Base-by-base conservation (phyloP, 2,113 vertebrate species). In the Triplophysa tibetana region DNA sequence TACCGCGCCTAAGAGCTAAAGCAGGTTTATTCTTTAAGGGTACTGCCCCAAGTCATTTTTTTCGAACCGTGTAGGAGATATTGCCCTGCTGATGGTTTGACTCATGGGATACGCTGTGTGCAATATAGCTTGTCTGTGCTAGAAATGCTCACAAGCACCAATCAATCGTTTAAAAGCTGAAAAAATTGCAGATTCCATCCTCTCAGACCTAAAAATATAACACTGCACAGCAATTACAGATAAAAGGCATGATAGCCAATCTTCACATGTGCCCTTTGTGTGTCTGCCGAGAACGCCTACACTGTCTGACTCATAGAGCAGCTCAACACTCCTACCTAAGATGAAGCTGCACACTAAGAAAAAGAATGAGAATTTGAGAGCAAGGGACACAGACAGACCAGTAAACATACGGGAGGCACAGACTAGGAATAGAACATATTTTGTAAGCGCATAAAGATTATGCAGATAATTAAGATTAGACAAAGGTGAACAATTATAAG, bases 201-300 rank as follows among this genome's bases (percentile, higher is more conserved):
- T 26, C 23, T 70, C 23, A 17, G 70, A 29, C 62, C 33, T 78
- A 26, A 76, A 79, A 74, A 69, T 70, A 70, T 43, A 56, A 29
- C 24, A 9, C 23, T 48, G 58, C 43, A 65, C 52, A 79, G 63
- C 66, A 76, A 82, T 79, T 62, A 70, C 70, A 78, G 66, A 69
- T 66, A 43, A 81, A 82, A 67, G 66, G 43, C 58, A 75, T 17
- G 54, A 70, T 76, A 66, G 24, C 58, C 76, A n/a, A 23, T 56
- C 69, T 81, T 65, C 19, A 70, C 74, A 62, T 62, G 62, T 81
- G 75, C 69, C 65, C 83, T 84, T 84, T 79, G 81, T 70, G 70
- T 67, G 76, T 67, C 29, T 70, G 66, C 61, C 0, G 43, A 76
- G 66, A 82, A 85, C 83, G 16, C 83, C 80, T 43, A 79, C 80